phyloP scores from a whole-genome alignment of 2,797 vertebrate genomes.

The Halcyon smyrnensis region DNA sequence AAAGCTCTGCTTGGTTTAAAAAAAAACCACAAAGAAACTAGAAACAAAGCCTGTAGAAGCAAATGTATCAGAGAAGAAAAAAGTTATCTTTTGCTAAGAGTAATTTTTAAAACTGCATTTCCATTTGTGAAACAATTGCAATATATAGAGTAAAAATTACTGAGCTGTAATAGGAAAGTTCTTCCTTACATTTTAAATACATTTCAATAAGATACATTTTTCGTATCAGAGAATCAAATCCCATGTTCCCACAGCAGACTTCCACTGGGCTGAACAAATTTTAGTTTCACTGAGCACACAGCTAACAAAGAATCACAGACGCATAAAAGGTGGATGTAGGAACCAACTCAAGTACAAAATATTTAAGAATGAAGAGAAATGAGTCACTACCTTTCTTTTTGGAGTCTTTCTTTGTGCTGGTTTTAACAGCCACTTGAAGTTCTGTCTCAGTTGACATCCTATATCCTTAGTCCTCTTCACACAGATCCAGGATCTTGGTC shows the following conservation, averaged over 20 bases:
- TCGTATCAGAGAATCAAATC: not conserved
- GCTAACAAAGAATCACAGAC: not conserved
- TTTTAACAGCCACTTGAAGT: conserved; percentile 96
- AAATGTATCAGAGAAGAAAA: not conserved
- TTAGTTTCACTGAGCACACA: not conserved
- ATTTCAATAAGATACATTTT: not conserved
- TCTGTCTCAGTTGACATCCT: conserved; percentile 99
- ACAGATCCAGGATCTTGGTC: conserved; percentile 86
- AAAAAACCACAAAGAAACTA: not conserved
- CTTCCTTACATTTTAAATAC: not conserved
- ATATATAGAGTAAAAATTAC: not conserved
- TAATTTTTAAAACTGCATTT: not conserved
- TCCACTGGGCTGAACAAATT: not conserved
- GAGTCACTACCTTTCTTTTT: conserved; percentile 91
- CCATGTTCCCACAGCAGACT: not conserved
- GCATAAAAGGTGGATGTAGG: not conserved
- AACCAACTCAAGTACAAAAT: not conserved
- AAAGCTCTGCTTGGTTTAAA: not conserved
- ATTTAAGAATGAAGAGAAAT: not conserved
- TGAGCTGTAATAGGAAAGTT: not conserved
- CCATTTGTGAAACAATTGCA: not conserved
- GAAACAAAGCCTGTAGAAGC: not conserved
- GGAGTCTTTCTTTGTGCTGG: conserved; percentile 94
- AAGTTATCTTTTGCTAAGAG: not conserved
- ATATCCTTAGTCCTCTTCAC: conserved; percentile 91